Evolutionary conservation across 2,113 vertebrate species (phyloP).

Genomic region (Albula glossodonta): DNA sequence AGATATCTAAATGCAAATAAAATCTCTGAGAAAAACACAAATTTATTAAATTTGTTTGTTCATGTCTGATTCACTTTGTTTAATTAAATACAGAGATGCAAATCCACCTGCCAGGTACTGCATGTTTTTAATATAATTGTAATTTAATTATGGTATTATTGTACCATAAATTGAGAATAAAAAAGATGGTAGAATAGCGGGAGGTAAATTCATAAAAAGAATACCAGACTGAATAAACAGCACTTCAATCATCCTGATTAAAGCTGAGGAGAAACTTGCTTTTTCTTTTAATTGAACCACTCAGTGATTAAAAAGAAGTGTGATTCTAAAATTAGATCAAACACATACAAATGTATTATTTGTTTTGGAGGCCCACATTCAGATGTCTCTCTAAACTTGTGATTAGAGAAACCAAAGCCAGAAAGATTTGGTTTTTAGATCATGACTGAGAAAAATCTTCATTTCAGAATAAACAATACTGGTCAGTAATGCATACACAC

Average conservation of each 20-base stretch:
- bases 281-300: constrained; percentile 14
- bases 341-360: neutral
- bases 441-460: neutral
- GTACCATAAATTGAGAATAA: constrained; percentile 43
- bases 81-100: constrained; percentile 47
- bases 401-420: neutral
- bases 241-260: constrained; percentile 48
- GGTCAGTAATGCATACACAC: neutral
- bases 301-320: neutral
- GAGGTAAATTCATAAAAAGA: neutral
- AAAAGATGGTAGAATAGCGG: constrained; percentile 23
- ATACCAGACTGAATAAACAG: constrained; percentile 31
- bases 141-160: constrained; percentile 54
- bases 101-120: constrained; percentile 44
- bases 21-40: neutral
- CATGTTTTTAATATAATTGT: constrained; percentile 58
- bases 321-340: neutral
- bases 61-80: constrained; percentile 49
- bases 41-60: neutral
- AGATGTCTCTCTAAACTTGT: neutral
- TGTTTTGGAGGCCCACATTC: neutral
- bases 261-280: constrained; percentile 43
- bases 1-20: constrained; percentile 36
- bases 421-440: neutral
- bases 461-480: neutral